Base-by-base conservation (phyloP, 2,797 vertebrate species). In the Oceanodroma leucorhoa region DNA sequence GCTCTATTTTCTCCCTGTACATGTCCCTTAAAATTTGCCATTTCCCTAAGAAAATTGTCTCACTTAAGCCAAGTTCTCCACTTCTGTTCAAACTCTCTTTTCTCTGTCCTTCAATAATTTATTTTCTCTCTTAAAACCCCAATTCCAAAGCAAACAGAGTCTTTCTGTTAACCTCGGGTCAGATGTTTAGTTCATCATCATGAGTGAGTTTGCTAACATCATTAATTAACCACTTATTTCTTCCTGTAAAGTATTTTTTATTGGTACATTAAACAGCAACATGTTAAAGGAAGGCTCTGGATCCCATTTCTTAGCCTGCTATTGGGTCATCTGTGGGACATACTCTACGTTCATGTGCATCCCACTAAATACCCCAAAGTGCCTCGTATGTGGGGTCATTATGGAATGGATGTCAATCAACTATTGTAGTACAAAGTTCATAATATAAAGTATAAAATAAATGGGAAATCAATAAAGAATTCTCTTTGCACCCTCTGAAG, bases 331-430 rank as follows among this genome's bases (percentile, higher is more conserved):
- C 13, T 72, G 14, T 86, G 62, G 46, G 50, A 62, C 20, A 17
- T 26, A 10, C 14, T 54, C 3, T 34, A 15, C 32, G 34, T 66
- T 53, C 55, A 45, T 1, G 7, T 57, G 14, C 48, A 62, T 70
- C 45, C 29, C 89, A 81, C 41, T 50, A 46, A 66, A 24, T 12
- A 18, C 9, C 40, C 64, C 12, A 3, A 66, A 66, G 27, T 36
- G 29, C 26, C 70, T 66, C 5, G 0, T 11, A 5, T 5, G 14
- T 22, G 48, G n/a, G 13, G 32, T 65, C 3, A 0, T 32, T 57
- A 53, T n/a, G 40, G 12, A 64, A 60, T 21, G 43, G n/a, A 70
- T 91, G 58, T 60, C 45, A 57, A n/a, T 26, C 80, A 45, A 48
- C 15, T 43, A 5, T 19, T 61, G 4, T 8, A 50, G 50, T 8